phyloP scores from a whole-genome alignment of 2,888 invertebrate species.

The Acleris holmiana region DNA sequence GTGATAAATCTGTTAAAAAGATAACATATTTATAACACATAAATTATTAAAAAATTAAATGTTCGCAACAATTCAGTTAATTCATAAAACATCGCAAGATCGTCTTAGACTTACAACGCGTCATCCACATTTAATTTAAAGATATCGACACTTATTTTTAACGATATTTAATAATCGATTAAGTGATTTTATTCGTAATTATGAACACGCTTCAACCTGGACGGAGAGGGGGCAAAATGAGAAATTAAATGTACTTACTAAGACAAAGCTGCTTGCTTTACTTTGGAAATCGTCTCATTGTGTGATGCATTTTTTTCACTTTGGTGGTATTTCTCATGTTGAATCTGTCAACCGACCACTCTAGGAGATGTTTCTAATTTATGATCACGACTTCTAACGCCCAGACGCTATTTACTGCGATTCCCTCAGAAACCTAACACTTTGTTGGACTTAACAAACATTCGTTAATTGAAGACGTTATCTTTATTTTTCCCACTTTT shows the following conservation, averaged over 20 bases:
- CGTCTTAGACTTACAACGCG: slow-evolving; percentile 24
- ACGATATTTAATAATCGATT: slow-evolving; percentile 54
- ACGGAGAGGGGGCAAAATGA: slow-evolving; percentile 76
- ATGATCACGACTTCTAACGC: too few relatives aligned
- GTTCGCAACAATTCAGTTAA: too few relatives aligned
- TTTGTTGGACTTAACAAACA: too few relatives aligned
- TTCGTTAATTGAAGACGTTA: too few relatives aligned
- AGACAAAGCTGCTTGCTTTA: slow-evolving; percentile 36
- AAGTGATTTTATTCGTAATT: slow-evolving; percentile 57
- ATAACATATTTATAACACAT: background rate
- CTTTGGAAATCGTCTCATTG: slow-evolving; percentile 42
- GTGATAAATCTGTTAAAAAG: background rate
- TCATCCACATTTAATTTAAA: slow-evolving; percentile 45
- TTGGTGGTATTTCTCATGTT: background rate
- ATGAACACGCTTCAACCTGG: slow-evolving; percentile 79
- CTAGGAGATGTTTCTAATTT: too few relatives aligned
- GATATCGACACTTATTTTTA: slow-evolving; percentile 55
- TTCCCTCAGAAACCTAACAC: too few relatives aligned
- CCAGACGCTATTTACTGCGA: too few relatives aligned
- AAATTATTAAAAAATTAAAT: background rate
- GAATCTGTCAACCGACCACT: too few relatives aligned
- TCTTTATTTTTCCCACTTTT: too few relatives aligned
- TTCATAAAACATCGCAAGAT: background rate
- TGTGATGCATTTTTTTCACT: slow-evolving; percentile 20
- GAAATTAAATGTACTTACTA: slow-evolving; percentile 53